Evolutionary conservation across 2,113 vertebrate species (phyloP).

Genomic region (Porphyrio hochstetteri): DNA sequence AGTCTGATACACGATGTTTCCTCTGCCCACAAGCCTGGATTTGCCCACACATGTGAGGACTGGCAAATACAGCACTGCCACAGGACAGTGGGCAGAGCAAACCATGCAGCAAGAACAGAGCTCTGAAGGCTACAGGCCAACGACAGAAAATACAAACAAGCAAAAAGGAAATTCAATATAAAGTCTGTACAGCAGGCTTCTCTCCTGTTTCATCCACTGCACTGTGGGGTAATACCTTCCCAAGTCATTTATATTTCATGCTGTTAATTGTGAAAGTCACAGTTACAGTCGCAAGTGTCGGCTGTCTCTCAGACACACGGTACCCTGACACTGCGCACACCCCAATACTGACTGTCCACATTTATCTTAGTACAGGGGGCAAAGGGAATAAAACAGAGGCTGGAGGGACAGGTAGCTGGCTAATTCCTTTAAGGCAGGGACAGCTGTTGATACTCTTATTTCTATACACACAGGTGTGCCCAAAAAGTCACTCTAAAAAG

Average conservation of each 20-base stretch:
- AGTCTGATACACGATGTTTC: not conserved
- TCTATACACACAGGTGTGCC: not conserved
- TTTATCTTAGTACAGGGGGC: not conserved
- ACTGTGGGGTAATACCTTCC: not conserved
- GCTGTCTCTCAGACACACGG: not conserved
- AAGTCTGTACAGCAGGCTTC: not conserved
- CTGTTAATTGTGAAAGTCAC: not conserved
- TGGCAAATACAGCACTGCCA: not conserved
- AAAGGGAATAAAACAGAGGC: not conserved
- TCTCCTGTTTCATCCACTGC: not conserved
- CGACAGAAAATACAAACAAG: not conserved
- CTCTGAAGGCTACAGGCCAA: not conserved
- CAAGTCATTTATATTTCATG: not conserved
- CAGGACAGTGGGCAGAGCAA: not conserved
- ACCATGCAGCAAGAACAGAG: not conserved
- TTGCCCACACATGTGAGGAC: not conserved
- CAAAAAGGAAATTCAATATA: not conserved
- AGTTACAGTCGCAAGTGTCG: not conserved
- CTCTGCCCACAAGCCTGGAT: not conserved
- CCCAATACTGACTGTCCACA: not conserved
- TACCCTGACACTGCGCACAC: not conserved
- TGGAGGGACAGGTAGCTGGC: not conserved
- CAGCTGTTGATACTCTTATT: not conserved
- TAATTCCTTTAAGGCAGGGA: not conserved
- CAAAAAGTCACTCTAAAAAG: not conserved